A percentile compares a stretch with the other conserved stretches of the same genome.
Evolutionary conservation across 2,888 invertebrate species (phyloP).

Genomic region (Nysson spinosus): DNA sequence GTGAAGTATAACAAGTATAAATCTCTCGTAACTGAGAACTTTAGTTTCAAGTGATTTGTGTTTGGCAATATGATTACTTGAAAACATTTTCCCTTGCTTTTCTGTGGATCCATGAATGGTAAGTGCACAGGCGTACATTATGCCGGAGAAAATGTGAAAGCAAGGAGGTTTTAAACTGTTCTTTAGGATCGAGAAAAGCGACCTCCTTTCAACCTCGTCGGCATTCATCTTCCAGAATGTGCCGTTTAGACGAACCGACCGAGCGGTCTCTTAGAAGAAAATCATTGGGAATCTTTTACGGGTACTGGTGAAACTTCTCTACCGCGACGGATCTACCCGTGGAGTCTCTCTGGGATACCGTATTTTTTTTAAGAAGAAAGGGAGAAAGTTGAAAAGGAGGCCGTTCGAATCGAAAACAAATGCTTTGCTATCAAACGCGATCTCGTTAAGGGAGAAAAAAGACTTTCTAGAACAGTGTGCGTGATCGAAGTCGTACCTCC

Average conservation of each 20-base stretch:
- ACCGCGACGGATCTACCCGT: no score
- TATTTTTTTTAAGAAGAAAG: slow-evolving; percentile 24
- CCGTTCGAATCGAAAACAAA: slow-evolving; percentile 29
- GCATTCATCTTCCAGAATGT: background rate
- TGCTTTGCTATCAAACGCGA: slow-evolving; percentile 40
- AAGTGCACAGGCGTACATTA: no score
- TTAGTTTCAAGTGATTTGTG: no score
- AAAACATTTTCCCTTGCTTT: background rate
- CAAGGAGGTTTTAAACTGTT: slow-evolving; percentile 30
- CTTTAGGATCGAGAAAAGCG: slow-evolving; percentile 66
- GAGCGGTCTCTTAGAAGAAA: no score
- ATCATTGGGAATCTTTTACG: no score
- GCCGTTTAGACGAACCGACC: background rate
- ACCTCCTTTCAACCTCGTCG: slow-evolving; percentile 63
- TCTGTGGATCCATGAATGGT: background rate
- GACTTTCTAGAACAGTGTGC: slow-evolving; percentile 47
- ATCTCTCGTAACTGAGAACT: no score
- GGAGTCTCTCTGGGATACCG: no score
- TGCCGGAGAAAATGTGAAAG: slow-evolving; percentile 75
- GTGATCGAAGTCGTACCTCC: slow-evolving; percentile 31
- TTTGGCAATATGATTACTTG: no score
- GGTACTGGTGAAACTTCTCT: no score
- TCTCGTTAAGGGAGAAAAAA: slow-evolving; percentile 44
- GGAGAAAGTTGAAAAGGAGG: slow-evolving; percentile 44
- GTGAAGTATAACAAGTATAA: no score